These are phyloP conservation scores for Apis cerana DNA, from an alignment of 1,140 invertebrate genomes.

Conservation along the genomic window DNA sequence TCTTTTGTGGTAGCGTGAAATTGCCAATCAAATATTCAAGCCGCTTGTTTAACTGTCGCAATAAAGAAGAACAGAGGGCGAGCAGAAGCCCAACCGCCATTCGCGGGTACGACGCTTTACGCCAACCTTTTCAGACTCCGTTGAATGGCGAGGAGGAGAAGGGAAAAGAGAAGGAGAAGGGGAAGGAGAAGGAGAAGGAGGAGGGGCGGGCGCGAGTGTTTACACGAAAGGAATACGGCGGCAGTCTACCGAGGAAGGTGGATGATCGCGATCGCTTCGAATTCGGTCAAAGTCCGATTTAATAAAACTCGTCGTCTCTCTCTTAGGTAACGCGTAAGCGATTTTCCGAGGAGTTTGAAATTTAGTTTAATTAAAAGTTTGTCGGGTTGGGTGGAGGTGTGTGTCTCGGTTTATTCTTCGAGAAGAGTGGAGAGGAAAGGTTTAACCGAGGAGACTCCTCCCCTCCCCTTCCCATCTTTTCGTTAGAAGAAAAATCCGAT, in stretches of 20 bases:
- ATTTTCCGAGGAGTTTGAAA: neutral
- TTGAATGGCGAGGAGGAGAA: too few relatives aligned
- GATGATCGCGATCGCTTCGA: conserved; percentile 15
- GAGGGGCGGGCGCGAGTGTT: conserved; percentile 39
- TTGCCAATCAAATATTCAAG: conserved; percentile 73
- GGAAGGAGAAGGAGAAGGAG: too few relatives aligned
- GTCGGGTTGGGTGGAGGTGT: neutral
- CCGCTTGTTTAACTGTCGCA: conserved; percentile 67
- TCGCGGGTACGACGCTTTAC: conserved; percentile 44
- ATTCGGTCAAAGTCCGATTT: neutral
- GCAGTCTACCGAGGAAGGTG: too few relatives aligned
- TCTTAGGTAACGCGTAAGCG: neutral
- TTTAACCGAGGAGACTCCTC: too few relatives aligned
- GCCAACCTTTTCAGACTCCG: conserved; percentile 43
- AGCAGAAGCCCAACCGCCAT: neutral
- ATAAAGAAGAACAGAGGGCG: conserved; percentile 66
- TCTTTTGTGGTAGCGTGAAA: conserved; percentile 66
- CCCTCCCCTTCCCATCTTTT: too few relatives aligned
- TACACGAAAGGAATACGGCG: conserved; percentile 28
- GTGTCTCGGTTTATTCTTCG: conserved; percentile 14
- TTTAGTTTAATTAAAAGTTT: conserved; percentile 15
- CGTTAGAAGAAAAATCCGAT: too few relatives aligned
- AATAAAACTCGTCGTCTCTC: neutral
- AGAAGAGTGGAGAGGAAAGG: neutral
- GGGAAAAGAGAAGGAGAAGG: too few relatives aligned